phyloP scores from a whole-genome alignment of 2,113 vertebrate genomes.

The Epinephelus moara region DNA sequence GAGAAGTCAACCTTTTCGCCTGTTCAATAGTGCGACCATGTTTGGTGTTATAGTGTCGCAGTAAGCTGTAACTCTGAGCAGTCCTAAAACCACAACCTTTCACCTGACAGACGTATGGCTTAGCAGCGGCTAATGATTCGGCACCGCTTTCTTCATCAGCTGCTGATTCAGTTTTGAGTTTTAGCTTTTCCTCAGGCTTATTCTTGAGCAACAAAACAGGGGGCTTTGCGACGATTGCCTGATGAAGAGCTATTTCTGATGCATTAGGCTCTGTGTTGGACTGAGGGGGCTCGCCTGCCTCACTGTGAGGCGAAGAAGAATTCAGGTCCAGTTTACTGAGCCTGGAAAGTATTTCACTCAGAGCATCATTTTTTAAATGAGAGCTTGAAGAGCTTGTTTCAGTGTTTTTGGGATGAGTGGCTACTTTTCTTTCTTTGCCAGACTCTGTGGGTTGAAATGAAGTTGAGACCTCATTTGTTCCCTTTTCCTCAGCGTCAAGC shows the following conservation, averaged over 20 bases:
- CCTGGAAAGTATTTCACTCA: conserved; percentile 91
- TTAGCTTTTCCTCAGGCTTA: conserved; percentile 41
- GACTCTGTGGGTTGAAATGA: conserved; percentile 21
- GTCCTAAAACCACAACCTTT: conserved; percentile 90
- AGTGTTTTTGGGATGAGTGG: conserved; percentile 22
- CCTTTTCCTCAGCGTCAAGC: conserved; percentile 45
- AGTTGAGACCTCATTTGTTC: conserved; percentile 34
- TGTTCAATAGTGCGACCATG: conserved; percentile 90
- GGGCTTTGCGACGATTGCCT: conserved; percentile 81
- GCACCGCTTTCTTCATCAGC: conserved; percentile 70
- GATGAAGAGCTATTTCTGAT: conserved; percentile 79
- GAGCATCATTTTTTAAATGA: conserved; percentile 81
- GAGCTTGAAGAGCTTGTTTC: conserved; percentile 43
- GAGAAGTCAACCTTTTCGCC: conserved; percentile 85
- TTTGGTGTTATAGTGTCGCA: conserved; percentile 91
- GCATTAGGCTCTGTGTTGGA: conserved; percentile 73
- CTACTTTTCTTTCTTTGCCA: conserved; percentile 48
- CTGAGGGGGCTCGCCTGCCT: conserved; percentile 58
- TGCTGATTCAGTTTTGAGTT: conserved; percentile 75
- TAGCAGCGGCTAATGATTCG: conserved; percentile 88
- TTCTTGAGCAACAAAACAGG: conserved; percentile 67
- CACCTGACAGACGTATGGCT: conserved; percentile 92
- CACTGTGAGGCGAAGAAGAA: conserved; percentile 74
- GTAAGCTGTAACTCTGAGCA: conserved; percentile 91
- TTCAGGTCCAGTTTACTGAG: conserved; percentile 93